Conservation (phyloP, 2,797 vertebrate genomes). For the Hoplostethus mediterraneus region DNA sequence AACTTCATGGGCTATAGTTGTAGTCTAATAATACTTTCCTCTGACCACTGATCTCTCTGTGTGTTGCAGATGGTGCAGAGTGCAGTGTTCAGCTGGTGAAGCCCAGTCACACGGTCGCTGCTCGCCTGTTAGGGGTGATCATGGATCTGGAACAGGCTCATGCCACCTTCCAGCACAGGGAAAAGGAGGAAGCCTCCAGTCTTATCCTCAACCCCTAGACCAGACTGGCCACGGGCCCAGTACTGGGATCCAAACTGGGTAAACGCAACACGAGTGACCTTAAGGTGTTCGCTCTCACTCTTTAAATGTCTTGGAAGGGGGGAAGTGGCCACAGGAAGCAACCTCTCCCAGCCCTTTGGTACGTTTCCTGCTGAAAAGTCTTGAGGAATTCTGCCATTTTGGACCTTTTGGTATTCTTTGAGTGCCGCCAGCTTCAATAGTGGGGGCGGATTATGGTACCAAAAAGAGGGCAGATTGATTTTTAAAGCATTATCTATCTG, state of each 20-base stretch:
- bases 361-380: constrained; percentile 29
- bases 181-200: constrained; percentile 72
- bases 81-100: constrained; percentile 55
- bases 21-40: not conserved
- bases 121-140: constrained; percentile 84
- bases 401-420: constrained; percentile 60
- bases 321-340: constrained; percentile 24
- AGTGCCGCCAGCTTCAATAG: constrained; percentile 61
- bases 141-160: constrained; percentile 88
- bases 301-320: constrained; percentile 22
- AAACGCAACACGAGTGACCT: constrained; percentile 22
- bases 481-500: constrained; percentile 57
- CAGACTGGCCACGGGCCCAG: not conserved
- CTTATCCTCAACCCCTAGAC: constrained; percentile 77
- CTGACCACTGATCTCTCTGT: constrained; percentile 3
- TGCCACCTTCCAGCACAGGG: constrained; percentile 80
- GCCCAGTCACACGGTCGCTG: constrained; percentile 54
- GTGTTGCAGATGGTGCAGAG: constrained; percentile 65
- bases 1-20: not conserved
- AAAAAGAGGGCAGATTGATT: constrained; percentile 43
- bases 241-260: constrained; percentile 34
- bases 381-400: constrained; percentile 50
- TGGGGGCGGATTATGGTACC: constrained; percentile 48
- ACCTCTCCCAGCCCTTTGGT: constrained; percentile 46
- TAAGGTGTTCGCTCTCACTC: constrained; percentile 11